Conservation (phyloP, 2,797 vertebrate genomes). For the Ataeniobius toweri region DNA sequence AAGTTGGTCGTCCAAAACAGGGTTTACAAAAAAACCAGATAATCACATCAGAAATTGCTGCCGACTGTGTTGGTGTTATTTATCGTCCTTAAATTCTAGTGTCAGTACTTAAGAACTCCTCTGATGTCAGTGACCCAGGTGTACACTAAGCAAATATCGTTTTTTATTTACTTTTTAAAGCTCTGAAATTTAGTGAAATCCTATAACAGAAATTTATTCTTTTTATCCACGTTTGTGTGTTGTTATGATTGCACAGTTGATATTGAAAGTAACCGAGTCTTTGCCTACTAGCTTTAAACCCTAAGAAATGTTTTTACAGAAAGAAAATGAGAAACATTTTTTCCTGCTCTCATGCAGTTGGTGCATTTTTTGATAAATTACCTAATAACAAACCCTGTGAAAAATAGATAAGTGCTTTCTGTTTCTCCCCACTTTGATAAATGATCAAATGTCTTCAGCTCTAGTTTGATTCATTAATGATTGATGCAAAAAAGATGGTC, state of each 20-base stretch:
- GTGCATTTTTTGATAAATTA: not conserved
- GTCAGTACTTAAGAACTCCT: not conserved
- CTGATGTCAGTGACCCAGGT: not conserved
- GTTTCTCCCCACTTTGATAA: not conserved
- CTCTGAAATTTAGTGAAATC: not conserved
- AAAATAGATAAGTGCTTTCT: not conserved
- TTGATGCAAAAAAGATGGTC: not conserved
- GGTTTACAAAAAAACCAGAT: not conserved
- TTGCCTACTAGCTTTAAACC: not conserved
- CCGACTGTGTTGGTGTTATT: not conserved
- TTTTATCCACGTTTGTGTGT: not conserved
- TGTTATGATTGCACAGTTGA: not conserved
- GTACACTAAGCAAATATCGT: not conserved
- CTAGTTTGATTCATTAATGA: constrained; percentile 8
- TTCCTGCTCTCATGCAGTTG: not conserved
- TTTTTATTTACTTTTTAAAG: not conserved
- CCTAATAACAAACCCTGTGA: not conserved
- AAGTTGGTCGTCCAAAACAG: not conserved
- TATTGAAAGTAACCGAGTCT: not conserved
- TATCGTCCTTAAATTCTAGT: not conserved
- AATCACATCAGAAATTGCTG: not conserved
- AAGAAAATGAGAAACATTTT: not conserved
- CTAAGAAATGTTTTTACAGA: not conserved
- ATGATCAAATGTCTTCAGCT: not conserved
- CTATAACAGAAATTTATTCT: not conserved